Evolutionary conservation across 2,113 vertebrate species (phyloP).

Genomic region (Rhineura floridana): DNA sequence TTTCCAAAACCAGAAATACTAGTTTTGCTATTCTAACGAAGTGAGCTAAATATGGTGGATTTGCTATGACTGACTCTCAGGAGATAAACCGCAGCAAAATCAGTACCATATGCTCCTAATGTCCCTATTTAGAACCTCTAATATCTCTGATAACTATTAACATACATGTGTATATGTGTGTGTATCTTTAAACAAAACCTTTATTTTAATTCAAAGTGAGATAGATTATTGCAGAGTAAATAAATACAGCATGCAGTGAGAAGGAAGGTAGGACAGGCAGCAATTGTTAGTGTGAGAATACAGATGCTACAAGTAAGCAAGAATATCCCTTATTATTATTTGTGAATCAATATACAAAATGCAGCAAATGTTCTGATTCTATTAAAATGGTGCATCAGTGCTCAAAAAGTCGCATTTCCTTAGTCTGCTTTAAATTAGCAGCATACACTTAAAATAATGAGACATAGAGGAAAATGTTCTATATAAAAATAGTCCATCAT

Average conservation of each 20-base stretch:
- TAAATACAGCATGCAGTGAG: background rate
- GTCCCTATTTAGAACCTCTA: too few species aligned
- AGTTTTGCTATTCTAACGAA: background rate
- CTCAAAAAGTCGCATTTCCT: background rate
- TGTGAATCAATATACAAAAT: background rate
- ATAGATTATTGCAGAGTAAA: background rate
- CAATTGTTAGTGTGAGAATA: background rate
- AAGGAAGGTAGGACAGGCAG: background rate
- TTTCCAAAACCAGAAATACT: background rate
- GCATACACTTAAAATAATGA: too few species aligned
- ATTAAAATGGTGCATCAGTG: background rate
- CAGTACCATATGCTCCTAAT: background rate
- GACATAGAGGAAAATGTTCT: background rate
- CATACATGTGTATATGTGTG: too few species aligned
- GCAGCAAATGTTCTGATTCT: background rate
- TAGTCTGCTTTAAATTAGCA: background rate
- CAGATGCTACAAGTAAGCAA: background rate
- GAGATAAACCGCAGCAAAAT: background rate
- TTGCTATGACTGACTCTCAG: background rate
- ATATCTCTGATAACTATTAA: background rate
- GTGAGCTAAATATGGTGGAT: background rate
- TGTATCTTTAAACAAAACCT: background rate
- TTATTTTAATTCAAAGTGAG: background rate
- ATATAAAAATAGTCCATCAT: background rate
- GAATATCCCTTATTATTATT: background rate